These are phyloP conservation scores for Diacarnus erythraeanus DNA, from an alignment of 37 sponge, comb jelly and placozoan species.

Conservation along the genomic window DNA sequence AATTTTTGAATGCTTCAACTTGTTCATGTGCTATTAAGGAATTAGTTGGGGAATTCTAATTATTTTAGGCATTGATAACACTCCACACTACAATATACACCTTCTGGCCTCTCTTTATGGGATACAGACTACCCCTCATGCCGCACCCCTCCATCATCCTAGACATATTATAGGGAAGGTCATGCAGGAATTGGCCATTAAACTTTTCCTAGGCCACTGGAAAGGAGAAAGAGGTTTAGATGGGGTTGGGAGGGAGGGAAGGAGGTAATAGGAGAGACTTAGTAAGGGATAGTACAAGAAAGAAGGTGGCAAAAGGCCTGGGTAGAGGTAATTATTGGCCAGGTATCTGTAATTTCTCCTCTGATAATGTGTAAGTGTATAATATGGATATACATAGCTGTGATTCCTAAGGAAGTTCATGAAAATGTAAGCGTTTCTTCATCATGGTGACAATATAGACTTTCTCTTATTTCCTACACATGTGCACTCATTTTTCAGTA, in stretches of 20 bases:
- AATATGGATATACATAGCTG: conserved; percentile 87
- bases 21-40: too few species aligned
- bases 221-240: conserved; percentile 57
- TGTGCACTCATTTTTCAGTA: conserved; percentile 21
- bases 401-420: conserved; percentile 65
- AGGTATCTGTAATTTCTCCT: neutral
- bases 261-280: too few species aligned
- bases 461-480: neutral
- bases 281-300: too few species aligned
- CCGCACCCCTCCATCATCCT: conserved; percentile 20
- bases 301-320: too few species aligned
- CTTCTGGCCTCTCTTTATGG: conserved; percentile 47
- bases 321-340: neutral
- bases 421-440: conserved; percentile 35
- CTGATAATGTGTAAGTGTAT: conserved; percentile 62
- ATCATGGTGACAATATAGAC: neutral
- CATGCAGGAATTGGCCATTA: conserved; percentile 40
- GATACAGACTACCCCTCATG: neutral
- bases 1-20: conserved; percentile 21
- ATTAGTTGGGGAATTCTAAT: too few species aligned
- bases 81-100: too few species aligned
- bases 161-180: conserved; percentile 77
- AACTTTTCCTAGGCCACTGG: conserved; percentile 78
- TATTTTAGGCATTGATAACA: too few species aligned
- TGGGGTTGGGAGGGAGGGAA: too few species aligned